Evolutionary conservation across 2,888 invertebrate species (phyloP).

Genomic region (Drosophila lutescens): DNA sequence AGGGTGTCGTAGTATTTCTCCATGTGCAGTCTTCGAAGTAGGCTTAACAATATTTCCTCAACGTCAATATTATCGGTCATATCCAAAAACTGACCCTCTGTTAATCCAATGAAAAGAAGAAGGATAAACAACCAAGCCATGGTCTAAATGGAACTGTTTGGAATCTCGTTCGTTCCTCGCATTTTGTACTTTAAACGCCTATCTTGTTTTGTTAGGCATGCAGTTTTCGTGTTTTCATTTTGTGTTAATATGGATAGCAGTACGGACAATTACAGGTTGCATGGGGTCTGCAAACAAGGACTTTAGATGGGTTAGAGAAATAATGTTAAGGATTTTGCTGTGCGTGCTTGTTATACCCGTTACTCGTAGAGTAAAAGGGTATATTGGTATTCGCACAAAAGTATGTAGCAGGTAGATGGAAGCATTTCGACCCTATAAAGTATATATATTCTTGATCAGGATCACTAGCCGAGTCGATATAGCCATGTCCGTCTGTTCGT

Average conservation of each 20-base stretch:
- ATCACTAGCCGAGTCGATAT: no score
- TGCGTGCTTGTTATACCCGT: background rate
- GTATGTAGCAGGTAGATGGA: no score
- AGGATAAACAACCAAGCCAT: background rate
- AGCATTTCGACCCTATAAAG: no score
- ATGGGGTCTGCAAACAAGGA: background rate
- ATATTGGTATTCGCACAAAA: no score
- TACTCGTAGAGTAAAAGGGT: no score
- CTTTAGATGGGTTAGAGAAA: background rate
- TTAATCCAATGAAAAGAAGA: background rate
- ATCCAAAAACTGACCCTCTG: background rate
- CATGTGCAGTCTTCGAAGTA: background rate
- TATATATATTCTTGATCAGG: no score
- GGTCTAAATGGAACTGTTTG: background rate
- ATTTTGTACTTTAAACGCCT: background rate
- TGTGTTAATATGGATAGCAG: background rate
- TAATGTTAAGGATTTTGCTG: background rate
- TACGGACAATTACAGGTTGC: background rate
- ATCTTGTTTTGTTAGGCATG: background rate
- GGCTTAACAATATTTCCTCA: background rate
- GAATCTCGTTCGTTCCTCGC: background rate
- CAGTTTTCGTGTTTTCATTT: background rate
- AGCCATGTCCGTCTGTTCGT: no score
- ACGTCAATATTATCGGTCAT: background rate
- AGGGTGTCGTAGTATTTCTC: constrained; percentile 27